Evolutionary conservation across 1,140 invertebrate genomes (phyloP).

Genomic region (Spodoptera litura): DNA sequence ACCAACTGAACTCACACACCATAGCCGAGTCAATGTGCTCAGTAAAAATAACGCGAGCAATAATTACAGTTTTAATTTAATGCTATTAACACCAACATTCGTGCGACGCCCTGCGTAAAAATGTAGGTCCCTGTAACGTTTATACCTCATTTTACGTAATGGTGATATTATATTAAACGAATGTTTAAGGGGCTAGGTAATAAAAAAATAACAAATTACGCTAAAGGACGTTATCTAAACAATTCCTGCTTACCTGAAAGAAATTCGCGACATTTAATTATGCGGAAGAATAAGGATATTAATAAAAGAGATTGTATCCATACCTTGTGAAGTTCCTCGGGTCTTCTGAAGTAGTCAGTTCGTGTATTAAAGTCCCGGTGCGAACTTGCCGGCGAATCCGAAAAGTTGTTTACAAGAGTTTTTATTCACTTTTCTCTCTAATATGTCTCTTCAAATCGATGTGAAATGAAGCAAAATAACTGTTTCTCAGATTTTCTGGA

Average conservation of each 20-base stretch:
- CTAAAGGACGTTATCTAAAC: not conserved
- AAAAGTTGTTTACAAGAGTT: slow-evolving; percentile 44
- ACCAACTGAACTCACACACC: not conserved
- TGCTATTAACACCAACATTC: slow-evolving; percentile 9
- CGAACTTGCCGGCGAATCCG: slow-evolving; percentile 42
- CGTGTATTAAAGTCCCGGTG: slow-evolving; percentile 14
- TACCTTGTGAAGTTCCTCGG: slow-evolving; percentile 35
- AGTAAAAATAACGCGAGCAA: slow-evolving; percentile 5
- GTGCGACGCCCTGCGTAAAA: slow-evolving; percentile 24
- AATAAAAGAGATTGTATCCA: slow-evolving; percentile 12
- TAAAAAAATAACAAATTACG: slow-evolving; percentile 42
- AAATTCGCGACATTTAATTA: slow-evolving; percentile 19
- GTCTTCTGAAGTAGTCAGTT: slow-evolving; percentile 3
- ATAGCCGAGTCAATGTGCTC: slow-evolving; percentile 3
- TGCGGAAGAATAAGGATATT: slow-evolving; percentile 10
- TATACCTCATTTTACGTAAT: slow-evolving; percentile 31
- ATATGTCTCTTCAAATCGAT: not conserved
- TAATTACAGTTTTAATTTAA: slow-evolving; percentile 33
- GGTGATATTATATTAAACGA: slow-evolving; percentile 42
- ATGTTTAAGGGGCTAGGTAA: slow-evolving; percentile 14
- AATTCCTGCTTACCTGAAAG: slow-evolving; percentile 8
- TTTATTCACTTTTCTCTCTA: slow-evolving; percentile 45
- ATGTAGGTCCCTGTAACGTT: not conserved
- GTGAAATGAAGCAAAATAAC: slow-evolving; percentile 22
- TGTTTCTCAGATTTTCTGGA: not conserved